Conservation (phyloP, 2,888 invertebrate genomes). For the Macrophya alboannulata region DNA sequence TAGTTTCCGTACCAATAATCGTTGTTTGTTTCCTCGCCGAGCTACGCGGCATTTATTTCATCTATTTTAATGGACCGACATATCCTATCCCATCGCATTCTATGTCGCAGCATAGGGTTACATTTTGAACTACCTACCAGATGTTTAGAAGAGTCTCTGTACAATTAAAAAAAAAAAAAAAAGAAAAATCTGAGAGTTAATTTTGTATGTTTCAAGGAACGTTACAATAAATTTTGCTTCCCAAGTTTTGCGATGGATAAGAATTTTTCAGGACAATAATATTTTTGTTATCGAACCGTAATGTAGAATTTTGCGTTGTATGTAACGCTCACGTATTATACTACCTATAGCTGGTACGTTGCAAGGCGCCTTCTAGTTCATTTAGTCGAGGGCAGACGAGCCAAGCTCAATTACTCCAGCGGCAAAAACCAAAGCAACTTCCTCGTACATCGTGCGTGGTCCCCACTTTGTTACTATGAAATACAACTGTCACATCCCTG, state of each 20-base stretch:
- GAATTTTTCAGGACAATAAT: too few species aligned
- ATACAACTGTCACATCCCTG: slow-evolving; percentile 58
- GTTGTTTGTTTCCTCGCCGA: slow-evolving; percentile 41
- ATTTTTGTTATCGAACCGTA: too few species aligned
- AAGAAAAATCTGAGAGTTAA: too few species aligned
- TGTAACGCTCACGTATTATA: background rate
- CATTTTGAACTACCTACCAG: slow-evolving; percentile 20
- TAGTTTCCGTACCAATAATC: slow-evolving; percentile 55
- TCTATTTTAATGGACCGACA: slow-evolving; percentile 57
- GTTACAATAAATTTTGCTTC: too few species aligned
- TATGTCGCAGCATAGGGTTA: slow-evolving; percentile 26
- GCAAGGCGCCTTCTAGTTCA: slow-evolving; percentile 74
- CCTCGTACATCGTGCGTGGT: slow-evolving; percentile 79
- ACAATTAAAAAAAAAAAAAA: background rate
- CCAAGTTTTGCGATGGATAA: too few species aligned
- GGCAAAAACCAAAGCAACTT: slow-evolving; percentile 73
- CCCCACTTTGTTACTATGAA: slow-evolving; percentile 68
- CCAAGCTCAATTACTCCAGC: slow-evolving; percentile 76
- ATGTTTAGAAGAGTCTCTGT: slow-evolving; percentile 7
- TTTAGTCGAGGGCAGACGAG: slow-evolving; percentile 71
- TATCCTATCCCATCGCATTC: slow-evolving; percentile 48
- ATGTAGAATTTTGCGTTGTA: background rate
- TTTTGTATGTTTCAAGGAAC: background rate
- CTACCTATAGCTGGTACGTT: background rate
- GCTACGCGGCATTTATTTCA: slow-evolving; percentile 55